These are phyloP conservation scores for Solen grandis DNA, from an alignment of 1,140 invertebrate genomes.

Conservation along the genomic window DNA sequence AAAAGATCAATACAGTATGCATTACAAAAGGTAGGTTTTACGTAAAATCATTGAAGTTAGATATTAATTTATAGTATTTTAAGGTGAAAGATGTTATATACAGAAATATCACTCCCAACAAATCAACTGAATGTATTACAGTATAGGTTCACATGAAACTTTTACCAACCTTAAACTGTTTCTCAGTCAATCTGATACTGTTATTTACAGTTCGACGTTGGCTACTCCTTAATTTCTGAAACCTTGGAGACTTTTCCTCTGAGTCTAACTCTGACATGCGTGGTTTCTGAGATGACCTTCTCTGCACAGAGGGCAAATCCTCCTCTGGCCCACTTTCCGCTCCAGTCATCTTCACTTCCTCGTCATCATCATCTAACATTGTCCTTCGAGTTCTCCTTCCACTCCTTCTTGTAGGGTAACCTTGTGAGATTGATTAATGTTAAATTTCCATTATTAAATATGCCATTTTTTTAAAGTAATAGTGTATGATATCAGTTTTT, in stretches of 20 bases:
- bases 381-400: neutral
- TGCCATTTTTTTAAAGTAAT: neutral
- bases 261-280: neutral
- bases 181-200: neutral
- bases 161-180: neutral
- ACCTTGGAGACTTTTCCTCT: neutral
- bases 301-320: neutral
- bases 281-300: neutral
- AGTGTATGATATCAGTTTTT: conserved; percentile 27
- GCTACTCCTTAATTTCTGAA: neutral
- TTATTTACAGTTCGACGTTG: neutral
- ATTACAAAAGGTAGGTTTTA: no score
- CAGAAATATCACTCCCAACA: no score
- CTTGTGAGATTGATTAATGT: no score
- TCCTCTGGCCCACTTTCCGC: neutral
- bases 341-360: neutral
- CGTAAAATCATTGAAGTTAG: no score
- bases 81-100: no score
- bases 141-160: conserved; percentile 3
- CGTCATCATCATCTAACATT: conserved; percentile 10
- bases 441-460: no score
- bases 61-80: no score
- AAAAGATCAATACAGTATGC: no score
- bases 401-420: no score
- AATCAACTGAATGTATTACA: no score